Base-by-base conservation (phyloP, 2,797 vertebrate species). In the Adelosebastes latens region DNA sequence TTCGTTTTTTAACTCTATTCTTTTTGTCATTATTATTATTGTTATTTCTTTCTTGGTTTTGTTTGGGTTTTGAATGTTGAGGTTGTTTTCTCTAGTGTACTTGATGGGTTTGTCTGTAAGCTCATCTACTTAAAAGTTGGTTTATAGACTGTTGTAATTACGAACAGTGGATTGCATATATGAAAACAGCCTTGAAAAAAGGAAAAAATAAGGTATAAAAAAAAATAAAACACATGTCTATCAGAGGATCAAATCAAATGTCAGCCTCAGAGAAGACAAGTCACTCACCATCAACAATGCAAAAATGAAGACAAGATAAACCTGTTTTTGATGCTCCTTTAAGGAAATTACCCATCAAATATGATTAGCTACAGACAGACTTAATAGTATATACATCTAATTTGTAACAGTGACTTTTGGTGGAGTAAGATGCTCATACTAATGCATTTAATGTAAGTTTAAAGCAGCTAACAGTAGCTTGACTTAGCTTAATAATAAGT, bases 351-450 rank as follows among this genome's bases (percentile, higher is more conserved):
- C 1, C 2, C 22, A 22, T 32, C 22, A 42, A 4, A 63, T 16
- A 22, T 24, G 22, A 24, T 5, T 2, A 10, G 1, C 22, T 24
- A 58, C 12, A 59, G 1, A 1, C 6, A 20, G 13, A 20, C 10
- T 14, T 2, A 8, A 20, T 6, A 9, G 7, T 0, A 25, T n/a
- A 25, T 32, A 9, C 2, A 52, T 5, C 1, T 25, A 0, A 5
- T 2, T 0, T 39, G 2, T 24, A 10, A 42, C 6, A 36, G 8
- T 7, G 27, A 59, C n/a, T 63, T 63, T 1, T 64, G n/a, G 3
- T n/a, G 52, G 52, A n/a, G 0, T 8, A n/a, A 3, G 2, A 42
- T 29, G 2, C 24, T 79, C 16, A 34, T 2, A 11, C 9, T 55
- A 0, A 16, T 36, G 2, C 7, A 52, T 29, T 62, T 52, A 4